Percentiles rank a stretch among this genome's conserved stretches.
phyloP scores from a whole-genome alignment of 2,113 vertebrate genomes.

The Pao palembangensis region DNA sequence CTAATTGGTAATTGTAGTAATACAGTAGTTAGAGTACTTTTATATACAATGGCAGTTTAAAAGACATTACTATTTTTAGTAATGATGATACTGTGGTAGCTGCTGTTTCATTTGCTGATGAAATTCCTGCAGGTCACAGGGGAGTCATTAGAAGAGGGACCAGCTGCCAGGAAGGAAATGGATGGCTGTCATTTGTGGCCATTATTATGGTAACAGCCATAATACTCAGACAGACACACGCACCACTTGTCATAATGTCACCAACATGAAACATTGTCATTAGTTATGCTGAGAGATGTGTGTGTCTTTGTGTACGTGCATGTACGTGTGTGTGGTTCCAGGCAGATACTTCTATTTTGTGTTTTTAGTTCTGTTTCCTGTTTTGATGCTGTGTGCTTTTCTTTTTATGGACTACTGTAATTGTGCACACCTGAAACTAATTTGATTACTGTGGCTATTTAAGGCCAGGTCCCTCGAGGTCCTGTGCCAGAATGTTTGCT shows the following conservation, averaged over 20 bases:
- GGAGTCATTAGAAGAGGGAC: constrained; percentile 83
- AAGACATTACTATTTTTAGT: neutral
- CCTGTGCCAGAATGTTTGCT: too few species aligned
- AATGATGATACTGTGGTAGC: neutral
- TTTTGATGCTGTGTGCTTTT: too few species aligned
- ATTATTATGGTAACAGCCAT: constrained; percentile 86
- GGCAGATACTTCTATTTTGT: neutral
- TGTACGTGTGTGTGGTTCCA: constrained; percentile 34
- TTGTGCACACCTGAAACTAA: too few species aligned
- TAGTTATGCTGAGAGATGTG: constrained; percentile 70
- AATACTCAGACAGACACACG: constrained; percentile 96
- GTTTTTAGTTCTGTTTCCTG: too few species aligned
- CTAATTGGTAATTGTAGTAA: too few species aligned
- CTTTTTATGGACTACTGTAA: too few species aligned
- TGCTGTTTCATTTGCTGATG: constrained; percentile 82
- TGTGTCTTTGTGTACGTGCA: constrained; percentile 24
- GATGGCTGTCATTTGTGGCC: constrained; percentile 99
- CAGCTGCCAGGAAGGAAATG: constrained; percentile 83
- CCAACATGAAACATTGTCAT: constrained; percentile 88
- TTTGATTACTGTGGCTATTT: too few species aligned
- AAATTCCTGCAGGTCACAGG: constrained; percentile 80
- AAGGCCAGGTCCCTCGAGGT: too few species aligned
- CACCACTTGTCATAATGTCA: constrained; percentile 85
- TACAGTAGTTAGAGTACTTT: too few species aligned
- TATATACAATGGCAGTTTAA: too few species aligned